Evolutionary conservation across 2,888 invertebrate species (phyloP).

Genomic region (Trimorus sp.): DNA sequence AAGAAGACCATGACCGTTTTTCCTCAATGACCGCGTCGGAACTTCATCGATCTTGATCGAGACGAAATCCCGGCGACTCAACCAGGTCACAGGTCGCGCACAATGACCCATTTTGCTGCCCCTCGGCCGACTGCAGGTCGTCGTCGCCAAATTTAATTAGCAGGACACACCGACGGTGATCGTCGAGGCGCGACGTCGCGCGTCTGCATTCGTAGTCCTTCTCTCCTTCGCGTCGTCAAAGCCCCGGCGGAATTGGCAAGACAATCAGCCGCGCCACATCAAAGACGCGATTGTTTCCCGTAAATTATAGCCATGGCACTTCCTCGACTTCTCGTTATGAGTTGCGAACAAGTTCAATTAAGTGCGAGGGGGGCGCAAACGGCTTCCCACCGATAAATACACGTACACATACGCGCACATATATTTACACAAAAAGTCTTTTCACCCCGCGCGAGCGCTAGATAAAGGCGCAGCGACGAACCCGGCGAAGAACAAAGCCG

Average conservation of each 20-base stretch:
- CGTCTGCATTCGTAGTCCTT: slow-evolving; percentile 48
- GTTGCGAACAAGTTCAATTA: slow-evolving; percentile 82
- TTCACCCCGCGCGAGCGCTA: slow-evolving; percentile 27
- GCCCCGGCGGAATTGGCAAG: slow-evolving; percentile 49
- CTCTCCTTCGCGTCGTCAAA: slow-evolving; percentile 42
- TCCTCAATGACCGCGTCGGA: too few species aligned
- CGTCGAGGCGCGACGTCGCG: slow-evolving; percentile 4
- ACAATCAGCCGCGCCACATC: slow-evolving; percentile 75
- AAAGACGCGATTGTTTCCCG: slow-evolving; percentile 81
- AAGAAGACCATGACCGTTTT: too few species aligned
- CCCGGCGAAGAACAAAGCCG: slow-evolving; percentile 52
- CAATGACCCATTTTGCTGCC: too few species aligned
- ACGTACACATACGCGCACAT: slow-evolving; percentile 59
- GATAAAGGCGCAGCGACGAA: slow-evolving; percentile 43
- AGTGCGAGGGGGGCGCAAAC: slow-evolving; percentile 75
- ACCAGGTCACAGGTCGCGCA: too few species aligned
- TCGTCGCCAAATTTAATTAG: background rate
- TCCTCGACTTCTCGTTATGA: slow-evolving; percentile 81
- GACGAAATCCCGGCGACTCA: too few species aligned
- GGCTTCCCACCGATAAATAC: slow-evolving; percentile 74
- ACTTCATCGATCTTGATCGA: too few species aligned
- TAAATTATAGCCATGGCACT: slow-evolving; percentile 81
- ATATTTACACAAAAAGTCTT: slow-evolving; percentile 30
- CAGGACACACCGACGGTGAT: background rate
- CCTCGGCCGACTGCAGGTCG: too few species aligned